Base-by-base conservation (phyloP, 2,797 vertebrate genomes). In the Nasua narica region DNA sequence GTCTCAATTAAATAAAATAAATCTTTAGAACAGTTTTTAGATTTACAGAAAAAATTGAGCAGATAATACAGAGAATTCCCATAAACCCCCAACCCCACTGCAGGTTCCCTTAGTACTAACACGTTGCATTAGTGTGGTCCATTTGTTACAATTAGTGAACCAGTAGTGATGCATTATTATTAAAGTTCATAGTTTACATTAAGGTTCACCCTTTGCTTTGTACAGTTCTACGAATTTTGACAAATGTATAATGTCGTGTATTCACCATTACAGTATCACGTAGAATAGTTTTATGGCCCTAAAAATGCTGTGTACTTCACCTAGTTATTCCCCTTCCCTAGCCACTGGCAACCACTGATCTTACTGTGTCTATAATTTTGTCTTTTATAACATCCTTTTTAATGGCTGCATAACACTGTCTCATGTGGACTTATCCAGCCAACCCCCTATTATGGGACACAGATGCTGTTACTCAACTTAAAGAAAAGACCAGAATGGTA, bases 31-130 rank as follows among this genome's bases (percentile, higher is more conserved):
- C n/a, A n/a, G n/a, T n/a, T n/a, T n/a, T 93, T 58, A 56, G 54
- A 90, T 74, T 90, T 76, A 90, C 16, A 81, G 87, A 74, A 93
- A 90, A 90, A 86, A 90, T n/a, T 74, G 56, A 86, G 54, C 74
- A 74, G 32, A n/a, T 74, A 96, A 67, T 74, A 54, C 32, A 82
- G 83, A 76, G 27, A 74, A 74, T 82, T 87, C 69, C 46, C 40
- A 18, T 58, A 29, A 58, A 18, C 16, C 35, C 27, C 40, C n/a
- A 82, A 18, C 6, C 16, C 27, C 43, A 69, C 70, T 29, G 13
- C 21, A 54, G 54, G 29, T 77, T 83, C 58, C 56, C n/a, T 50
- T 85, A 3, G 56, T 70, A 60, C 15, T 74, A 81, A 77, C 8
- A 83, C 18, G 6, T 82, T 88, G 84, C 12, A 8, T 82, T 87